Evolutionary conservation across 2,888 invertebrate species (phyloP).

Genomic region (Cantharis flavilabris): DNA sequence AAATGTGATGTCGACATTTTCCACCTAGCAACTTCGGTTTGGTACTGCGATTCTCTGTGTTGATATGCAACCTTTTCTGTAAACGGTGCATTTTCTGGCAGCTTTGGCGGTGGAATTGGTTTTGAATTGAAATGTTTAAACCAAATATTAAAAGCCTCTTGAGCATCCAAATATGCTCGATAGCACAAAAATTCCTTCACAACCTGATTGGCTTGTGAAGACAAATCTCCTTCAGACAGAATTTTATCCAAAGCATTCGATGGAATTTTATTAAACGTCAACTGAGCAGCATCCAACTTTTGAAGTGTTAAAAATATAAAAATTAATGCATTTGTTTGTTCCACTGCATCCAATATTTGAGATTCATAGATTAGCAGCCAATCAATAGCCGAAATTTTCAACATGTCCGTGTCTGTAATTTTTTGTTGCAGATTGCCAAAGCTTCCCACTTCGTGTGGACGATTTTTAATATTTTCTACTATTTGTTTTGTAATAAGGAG

Average conservation of each 20-base stretch:
- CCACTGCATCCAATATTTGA: constrained; percentile 80
- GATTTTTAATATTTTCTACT: constrained; percentile 73
- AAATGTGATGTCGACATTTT: constrained; percentile 66
- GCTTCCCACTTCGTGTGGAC: constrained; percentile 48
- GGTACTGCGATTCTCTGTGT: constrained; percentile 78
- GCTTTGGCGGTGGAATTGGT: constrained; percentile 70
- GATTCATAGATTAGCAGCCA: constrained; percentile 82
- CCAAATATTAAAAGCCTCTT: constrained; percentile 90
- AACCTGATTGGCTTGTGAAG: constrained; percentile 57
- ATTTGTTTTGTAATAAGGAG: constrained; percentile 81
- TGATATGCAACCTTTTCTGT: constrained; percentile 88
- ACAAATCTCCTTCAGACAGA: constrained; percentile 55
- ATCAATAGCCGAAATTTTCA: constrained; percentile 79
- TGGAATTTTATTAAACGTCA: constrained; percentile 76
- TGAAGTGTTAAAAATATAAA: constrained; percentile 80
- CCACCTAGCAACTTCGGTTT: constrained; percentile 80
- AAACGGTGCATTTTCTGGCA: constrained; percentile 69
- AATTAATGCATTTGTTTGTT: constrained; percentile 88
- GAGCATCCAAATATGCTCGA: constrained; percentile 83
- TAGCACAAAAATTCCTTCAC: constrained; percentile 87
- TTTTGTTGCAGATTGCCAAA: constrained; percentile 48
- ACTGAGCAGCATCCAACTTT: constrained; percentile 81
- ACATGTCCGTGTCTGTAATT: constrained; percentile 69
- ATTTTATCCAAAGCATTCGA: constrained; percentile 66
- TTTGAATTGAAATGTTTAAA: constrained; percentile 79